These are phyloP conservation scores for Chymomyza caudatula DNA, from an alignment of 2,888 invertebrate species.

Conservation along the genomic window DNA sequence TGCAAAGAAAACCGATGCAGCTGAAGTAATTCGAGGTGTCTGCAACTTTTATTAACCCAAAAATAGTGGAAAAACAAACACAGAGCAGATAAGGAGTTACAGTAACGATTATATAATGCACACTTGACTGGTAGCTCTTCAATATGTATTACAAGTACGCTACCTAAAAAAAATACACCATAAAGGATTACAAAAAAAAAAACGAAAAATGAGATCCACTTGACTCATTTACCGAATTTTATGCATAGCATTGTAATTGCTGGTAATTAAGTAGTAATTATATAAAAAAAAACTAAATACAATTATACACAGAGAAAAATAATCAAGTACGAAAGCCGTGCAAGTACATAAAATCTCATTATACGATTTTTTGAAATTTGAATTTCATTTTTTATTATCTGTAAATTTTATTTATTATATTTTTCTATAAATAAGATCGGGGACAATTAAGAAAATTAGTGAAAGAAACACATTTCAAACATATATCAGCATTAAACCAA, in stretches of 20 bases:
- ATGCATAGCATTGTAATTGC: slow-evolving; percentile 64
- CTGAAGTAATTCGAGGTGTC: background rate
- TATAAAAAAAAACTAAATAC: slow-evolving; percentile 46
- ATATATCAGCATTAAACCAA: too few relatives aligned
- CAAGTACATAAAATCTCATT: slow-evolving; percentile 9
- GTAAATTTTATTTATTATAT: too few relatives aligned
- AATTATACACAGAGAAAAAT: too few relatives aligned
- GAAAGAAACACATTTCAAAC: too few relatives aligned
- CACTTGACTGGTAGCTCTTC: background rate
- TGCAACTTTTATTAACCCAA: background rate
- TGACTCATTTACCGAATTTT: slow-evolving; percentile 8
- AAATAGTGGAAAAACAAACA: background rate
- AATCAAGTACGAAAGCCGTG: too few relatives aligned
- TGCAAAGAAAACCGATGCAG: background rate
- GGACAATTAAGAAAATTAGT: too few relatives aligned
- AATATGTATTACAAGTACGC: background rate
- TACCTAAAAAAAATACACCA: slow-evolving; percentile 25
- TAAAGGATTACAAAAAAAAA: slow-evolving; percentile 25
- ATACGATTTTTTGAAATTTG: slow-evolving; percentile 53
- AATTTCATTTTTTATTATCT: too few relatives aligned
- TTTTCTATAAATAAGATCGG: too few relatives aligned
- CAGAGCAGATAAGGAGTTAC: background rate
- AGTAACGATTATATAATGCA: background rate
- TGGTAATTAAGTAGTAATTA: slow-evolving; percentile 61
- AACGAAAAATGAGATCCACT: background rate